Evolutionary conservation across 2,888 invertebrate species (phyloP).

Genomic region (Plagodis pulveraria): DNA sequence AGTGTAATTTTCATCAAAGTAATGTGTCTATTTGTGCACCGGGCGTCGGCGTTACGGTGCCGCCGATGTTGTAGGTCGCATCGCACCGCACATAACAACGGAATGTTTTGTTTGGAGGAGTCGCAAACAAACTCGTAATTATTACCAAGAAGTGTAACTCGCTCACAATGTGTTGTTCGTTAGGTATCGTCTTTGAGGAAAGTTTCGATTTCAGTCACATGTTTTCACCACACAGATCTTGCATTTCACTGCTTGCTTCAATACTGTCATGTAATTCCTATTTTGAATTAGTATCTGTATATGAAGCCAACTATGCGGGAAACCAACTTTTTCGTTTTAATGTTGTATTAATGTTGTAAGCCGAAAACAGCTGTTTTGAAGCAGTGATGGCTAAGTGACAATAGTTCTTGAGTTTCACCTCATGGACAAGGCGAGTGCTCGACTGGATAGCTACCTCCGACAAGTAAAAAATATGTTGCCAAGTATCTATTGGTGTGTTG

Average conservation of each 20-base stretch:
- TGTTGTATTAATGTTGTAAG: no score
- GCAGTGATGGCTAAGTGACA: no score
- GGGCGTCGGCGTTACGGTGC: slow-evolving; percentile 68
- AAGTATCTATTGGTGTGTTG: no score
- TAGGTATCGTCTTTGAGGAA: slow-evolving; percentile 52
- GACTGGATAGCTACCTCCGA: no score
- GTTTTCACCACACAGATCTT: slow-evolving; percentile 34
- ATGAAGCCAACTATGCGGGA: no score
- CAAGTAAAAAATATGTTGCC: no score
- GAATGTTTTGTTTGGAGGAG: slow-evolving; percentile 77
- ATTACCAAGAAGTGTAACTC: slow-evolving; percentile 67
- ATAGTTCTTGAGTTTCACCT: no score
- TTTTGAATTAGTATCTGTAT: background rate
- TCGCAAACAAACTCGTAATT: slow-evolving; percentile 71
- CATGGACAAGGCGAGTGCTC: no score
- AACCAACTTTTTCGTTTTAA: no score
- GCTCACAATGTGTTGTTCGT: slow-evolving; percentile 62
- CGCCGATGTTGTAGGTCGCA: slow-evolving; percentile 66
- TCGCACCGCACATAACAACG: slow-evolving; percentile 70
- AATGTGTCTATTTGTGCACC: slow-evolving; percentile 76
- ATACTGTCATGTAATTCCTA: background rate
- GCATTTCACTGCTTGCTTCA: slow-evolving; percentile 7
- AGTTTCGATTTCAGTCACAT: slow-evolving; percentile 46
- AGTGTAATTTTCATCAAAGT: slow-evolving; percentile 74
- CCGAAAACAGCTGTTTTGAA: no score